Percentiles rank a stretch among this genome's conserved stretches.
Evolutionary conservation across 2,888 invertebrate species (phyloP).

Genomic region (Eledona agricola): DNA sequence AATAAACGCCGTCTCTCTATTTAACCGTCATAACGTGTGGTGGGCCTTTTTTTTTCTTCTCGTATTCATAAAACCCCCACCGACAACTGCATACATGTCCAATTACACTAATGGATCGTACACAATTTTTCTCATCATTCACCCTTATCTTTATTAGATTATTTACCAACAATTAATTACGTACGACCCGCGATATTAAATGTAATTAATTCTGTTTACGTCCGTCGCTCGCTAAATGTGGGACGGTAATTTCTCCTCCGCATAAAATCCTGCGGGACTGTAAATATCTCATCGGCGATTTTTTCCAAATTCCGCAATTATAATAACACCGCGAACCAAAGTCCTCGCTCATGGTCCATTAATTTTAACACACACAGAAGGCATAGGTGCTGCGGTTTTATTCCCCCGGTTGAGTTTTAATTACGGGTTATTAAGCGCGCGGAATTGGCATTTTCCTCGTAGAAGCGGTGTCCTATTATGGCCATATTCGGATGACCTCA

Average conservation of each 20-base stretch:
- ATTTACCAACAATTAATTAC: slow-evolving; percentile 27
- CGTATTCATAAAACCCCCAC: slow-evolving; percentile 31
- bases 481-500: slow-evolving; percentile 39
- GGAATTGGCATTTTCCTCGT: slow-evolving; percentile 21
- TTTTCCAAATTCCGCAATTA: too few species aligned
- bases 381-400: slow-evolving; percentile 12
- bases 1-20: slow-evolving; percentile 16
- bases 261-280: too few species aligned
- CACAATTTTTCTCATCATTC: slow-evolving; percentile 38
- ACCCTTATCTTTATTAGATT: slow-evolving; percentile 38
- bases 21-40: slow-evolving; percentile 34
- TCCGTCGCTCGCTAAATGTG: too few species aligned
- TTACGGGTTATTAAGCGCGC: slow-evolving; percentile 20
- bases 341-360: slow-evolving; percentile 5
- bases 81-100: too few species aligned
- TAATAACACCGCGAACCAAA: too few species aligned
- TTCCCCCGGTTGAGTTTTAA: slow-evolving; percentile 17
- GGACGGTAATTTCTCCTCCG: too few species aligned
- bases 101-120: slow-evolving; percentile 41
- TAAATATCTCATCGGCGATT: too few species aligned
- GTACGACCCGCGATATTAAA: slow-evolving; percentile 5
- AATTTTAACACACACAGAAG: slow-evolving; percentile 4
- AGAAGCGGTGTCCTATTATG: slow-evolving; percentile 8
- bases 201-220: slow-evolving; percentile 25
- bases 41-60: slow-evolving; percentile 36